These are phyloP conservation scores for Enteromius mattozi DNA, from an alignment of 2,797 vertebrate genomes.

Conservation along the genomic window DNA sequence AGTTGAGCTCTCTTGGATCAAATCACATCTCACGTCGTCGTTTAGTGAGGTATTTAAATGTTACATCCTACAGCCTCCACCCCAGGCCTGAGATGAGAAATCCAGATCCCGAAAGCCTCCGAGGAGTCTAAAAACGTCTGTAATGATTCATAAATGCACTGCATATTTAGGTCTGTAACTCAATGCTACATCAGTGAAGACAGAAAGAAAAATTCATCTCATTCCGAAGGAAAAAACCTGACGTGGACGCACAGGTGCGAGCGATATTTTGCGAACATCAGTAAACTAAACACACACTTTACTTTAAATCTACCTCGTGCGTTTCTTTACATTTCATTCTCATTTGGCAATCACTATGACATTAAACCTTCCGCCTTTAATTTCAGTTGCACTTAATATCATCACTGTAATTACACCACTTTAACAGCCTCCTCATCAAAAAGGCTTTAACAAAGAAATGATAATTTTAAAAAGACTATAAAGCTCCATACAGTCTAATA, in stretches of 20 bases:
- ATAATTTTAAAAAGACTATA: constrained; percentile 1
- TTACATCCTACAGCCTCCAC: constrained; percentile 45
- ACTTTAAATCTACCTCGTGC: constrained; percentile 19
- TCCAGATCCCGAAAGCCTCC: constrained; percentile 19
- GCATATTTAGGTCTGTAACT: constrained; percentile 49
- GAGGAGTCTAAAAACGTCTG: constrained; percentile 34
- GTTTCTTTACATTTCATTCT: constrained; percentile 36
- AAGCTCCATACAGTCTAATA: constrained; percentile 34
- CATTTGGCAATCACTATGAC: constrained; percentile 54
- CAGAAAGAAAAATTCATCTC: constrained; percentile 33
- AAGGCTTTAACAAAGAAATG: constrained; percentile 50
- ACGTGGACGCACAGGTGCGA: constrained; percentile 7
- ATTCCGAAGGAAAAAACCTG: constrained; percentile 37
- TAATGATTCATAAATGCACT: constrained; percentile 48
- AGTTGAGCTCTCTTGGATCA: constrained; percentile 37
- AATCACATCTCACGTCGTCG: constrained; percentile 26
- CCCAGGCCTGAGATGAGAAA: constrained; percentile 46
- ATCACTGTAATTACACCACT: constrained; percentile 47
- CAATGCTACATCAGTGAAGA: constrained; percentile 56
- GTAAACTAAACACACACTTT: constrained; percentile 43
- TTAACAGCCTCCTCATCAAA: constrained; percentile 50
- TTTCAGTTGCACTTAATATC: constrained; percentile 52
- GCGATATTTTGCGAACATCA: background rate
- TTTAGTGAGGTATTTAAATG: constrained; percentile 47
- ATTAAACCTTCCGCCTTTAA: constrained; percentile 51